Conservation (phyloP, 2,888 invertebrate genomes). For the Trachelus troglodyta region DNA sequence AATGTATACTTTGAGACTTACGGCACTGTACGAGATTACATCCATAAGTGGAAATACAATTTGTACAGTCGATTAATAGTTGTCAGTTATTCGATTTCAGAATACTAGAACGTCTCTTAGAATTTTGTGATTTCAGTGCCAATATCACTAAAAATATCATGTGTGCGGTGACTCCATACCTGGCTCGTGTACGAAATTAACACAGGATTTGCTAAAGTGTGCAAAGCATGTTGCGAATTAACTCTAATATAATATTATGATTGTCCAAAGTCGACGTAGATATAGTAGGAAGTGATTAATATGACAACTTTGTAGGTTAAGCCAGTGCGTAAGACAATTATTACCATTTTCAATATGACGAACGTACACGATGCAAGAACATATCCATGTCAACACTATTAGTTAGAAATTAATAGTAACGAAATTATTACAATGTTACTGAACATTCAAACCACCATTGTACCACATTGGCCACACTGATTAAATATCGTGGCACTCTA, state of each 20-base stretch:
- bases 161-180: constrained; percentile 18
- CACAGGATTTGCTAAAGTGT: constrained; percentile 15
- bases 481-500: constrained; percentile 6
- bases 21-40: neutral
- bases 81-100: neutral
- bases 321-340: neutral
- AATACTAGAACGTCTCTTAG: neutral
- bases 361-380: neutral
- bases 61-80: neutral
- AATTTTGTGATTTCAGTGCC: constrained; percentile 23
- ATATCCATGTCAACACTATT: neutral
- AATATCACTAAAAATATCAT: constrained; percentile 48
- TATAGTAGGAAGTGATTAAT: neutral
- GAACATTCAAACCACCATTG: neutral
- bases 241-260: neutral
- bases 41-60: neutral
- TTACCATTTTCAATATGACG: neutral
- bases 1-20: neutral
- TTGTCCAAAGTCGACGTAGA: neutral
- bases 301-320: neutral
- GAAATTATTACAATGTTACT: neutral
- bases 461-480: neutral
- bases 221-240: neutral
- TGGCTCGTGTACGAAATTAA: constrained; percentile 43
- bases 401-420: neutral